Conservation (phyloP, 37 sponge, comb jelly and placozoan genomes). For the Aplysina aerophoba region DNA sequence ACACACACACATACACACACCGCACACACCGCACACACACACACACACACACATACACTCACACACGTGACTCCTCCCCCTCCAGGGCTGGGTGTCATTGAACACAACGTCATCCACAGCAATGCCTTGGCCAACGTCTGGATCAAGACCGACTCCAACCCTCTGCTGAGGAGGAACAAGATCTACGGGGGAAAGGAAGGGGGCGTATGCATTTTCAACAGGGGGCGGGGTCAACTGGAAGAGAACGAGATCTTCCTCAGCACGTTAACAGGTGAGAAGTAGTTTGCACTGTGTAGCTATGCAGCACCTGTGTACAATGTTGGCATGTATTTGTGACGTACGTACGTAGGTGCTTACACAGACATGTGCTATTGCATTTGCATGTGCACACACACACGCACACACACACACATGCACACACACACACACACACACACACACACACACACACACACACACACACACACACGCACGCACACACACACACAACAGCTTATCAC, state of each 20-base stretch:
- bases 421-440: not conserved
- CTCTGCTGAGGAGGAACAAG: constrained; percentile 78
- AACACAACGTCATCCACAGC: constrained; percentile 81
- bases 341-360: too few species aligned
- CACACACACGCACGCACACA: too few species aligned
- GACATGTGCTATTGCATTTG: not conserved
- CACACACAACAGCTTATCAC: too few species aligned
- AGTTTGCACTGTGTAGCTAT: too few species aligned
- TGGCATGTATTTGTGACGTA: too few species aligned
- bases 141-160: constrained; percentile 85
- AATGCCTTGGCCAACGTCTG: constrained; percentile 88
- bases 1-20: too few species aligned
- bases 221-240: constrained; percentile 76
- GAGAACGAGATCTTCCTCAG: constrained; percentile 88
- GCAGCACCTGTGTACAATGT: too few species aligned
- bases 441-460: too few species aligned
- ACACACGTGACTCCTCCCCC: not conserved
- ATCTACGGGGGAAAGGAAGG: constrained; percentile 87
- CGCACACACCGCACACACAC: too few species aligned
- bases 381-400: not conserved
- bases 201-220: constrained; percentile 84
- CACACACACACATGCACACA: constrained; percentile 4
- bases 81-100: constrained; percentile 71
- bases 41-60: too few species aligned
- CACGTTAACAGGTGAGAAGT: constrained; percentile 59